Evolutionary conservation across 1,140 invertebrate genomes (phyloP).

Genomic region (Maconellicoccus hirsutus): DNA sequence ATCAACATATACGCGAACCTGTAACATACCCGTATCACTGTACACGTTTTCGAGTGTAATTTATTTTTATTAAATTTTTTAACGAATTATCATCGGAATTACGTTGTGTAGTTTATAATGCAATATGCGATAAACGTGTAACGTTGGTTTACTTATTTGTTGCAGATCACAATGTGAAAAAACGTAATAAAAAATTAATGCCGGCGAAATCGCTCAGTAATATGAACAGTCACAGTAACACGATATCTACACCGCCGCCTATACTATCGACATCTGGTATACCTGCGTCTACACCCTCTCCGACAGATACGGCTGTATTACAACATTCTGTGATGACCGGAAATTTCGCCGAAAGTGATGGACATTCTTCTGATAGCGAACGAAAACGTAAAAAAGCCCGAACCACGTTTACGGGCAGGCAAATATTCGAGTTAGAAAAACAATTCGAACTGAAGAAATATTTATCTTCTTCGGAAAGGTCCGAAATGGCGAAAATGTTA

Average conservation of each 20-base stretch:
- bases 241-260: background rate
- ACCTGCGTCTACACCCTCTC: background rate
- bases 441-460: constrained; percentile 95
- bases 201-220: background rate
- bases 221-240: background rate
- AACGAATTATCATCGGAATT: no score
- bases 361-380: constrained; percentile 40
- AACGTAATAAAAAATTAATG: background rate
- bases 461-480: constrained; percentile 83
- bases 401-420: constrained; percentile 87
- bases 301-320: background rate
- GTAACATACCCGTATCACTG: no score
- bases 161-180: background rate
- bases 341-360: constrained; percentile 25
- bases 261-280: background rate
- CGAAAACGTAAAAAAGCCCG: constrained; percentile 85
- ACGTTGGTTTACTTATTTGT: background rate
- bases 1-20: no score
- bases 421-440: constrained; percentile 92
- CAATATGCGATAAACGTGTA: no score
- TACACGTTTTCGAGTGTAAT: no score
- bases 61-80: no score
- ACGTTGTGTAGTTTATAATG: no score
- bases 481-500: constrained; percentile 83
- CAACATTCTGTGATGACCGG: constrained; percentile 17